Evolutionary conservation across 2,888 invertebrate genomes (phyloP).

Genomic region (Ormia ochracea): DNA sequence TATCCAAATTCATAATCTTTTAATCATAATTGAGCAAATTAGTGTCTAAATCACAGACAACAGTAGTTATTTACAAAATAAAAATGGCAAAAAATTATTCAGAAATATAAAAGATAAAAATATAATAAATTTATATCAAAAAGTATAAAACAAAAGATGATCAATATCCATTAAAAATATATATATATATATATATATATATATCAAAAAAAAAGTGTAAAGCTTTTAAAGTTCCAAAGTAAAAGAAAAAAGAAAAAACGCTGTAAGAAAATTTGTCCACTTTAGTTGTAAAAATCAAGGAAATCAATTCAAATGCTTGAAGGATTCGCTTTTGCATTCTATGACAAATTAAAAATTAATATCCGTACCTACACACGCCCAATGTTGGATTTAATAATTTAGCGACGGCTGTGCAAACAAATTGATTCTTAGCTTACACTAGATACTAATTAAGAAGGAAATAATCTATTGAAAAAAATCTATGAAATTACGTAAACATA

Average conservation of each 20-base stretch:
- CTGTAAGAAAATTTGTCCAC: conserved; percentile 25
- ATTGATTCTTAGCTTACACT: not conserved
- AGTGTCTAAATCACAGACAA: conserved; percentile 23
- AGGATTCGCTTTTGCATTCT: not conserved
- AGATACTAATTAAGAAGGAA: not conserved
- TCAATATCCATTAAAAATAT: not conserved
- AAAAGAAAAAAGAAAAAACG: not conserved
- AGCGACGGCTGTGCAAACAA: conserved; percentile 34
- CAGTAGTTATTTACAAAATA: not conserved
- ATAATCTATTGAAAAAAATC: not conserved
- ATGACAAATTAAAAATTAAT: not conserved
- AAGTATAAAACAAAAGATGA: not conserved
- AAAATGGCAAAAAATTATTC: not conserved
- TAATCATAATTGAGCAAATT: conserved; percentile 21
- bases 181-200: not conserved
- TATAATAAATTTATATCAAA: not conserved
- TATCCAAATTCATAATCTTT: conserved; percentile 1
- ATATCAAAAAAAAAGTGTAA: not conserved
- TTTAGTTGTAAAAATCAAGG: not conserved
- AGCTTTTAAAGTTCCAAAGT: not conserved
- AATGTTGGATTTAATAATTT: conserved; percentile 15
- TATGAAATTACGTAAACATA: not conserved
- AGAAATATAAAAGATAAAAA: not conserved
- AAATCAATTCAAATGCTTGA: conserved; percentile 32
- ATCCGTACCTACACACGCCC: no score